Percentiles rank a stretch among this genome's conserved stretches.
phyloP scores from a whole-genome alignment of 2,113 vertebrate species.

The Mugil cephalus region DNA sequence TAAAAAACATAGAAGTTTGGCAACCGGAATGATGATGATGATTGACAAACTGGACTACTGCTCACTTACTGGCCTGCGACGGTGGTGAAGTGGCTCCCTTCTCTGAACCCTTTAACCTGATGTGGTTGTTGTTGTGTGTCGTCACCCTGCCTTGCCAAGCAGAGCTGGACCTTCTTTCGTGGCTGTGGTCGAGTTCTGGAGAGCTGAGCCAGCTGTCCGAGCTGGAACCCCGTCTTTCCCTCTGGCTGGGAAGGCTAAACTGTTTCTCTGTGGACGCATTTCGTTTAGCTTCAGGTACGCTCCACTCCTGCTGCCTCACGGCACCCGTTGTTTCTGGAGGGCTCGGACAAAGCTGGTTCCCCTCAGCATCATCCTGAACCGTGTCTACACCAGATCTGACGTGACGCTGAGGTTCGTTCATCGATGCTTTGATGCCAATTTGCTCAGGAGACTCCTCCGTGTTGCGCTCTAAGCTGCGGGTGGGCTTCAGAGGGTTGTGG shows the following conservation, averaged over 20 bases:
- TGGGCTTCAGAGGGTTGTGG: slow-evolving; percentile 15
- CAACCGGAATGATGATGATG: background rate
- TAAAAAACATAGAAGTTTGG: no score
- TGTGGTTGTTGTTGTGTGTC: slow-evolving; percentile 76
- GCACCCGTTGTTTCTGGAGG: slow-evolving; percentile 14
- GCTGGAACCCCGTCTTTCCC: slow-evolving; percentile 44
- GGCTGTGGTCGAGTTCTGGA: slow-evolving; percentile 46
- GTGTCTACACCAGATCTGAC: slow-evolving; percentile 3
- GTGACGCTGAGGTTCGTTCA: slow-evolving; percentile 30
- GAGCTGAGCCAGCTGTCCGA: slow-evolving; percentile 63
- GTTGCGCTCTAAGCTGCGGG: slow-evolving; percentile 5
- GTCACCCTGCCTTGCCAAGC: slow-evolving; percentile 30
- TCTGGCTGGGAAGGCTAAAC: slow-evolving; percentile 20
- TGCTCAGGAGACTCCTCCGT: slow-evolving; percentile 18
- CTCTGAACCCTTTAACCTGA: slow-evolving; percentile 54
- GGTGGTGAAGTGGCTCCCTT: slow-evolving; percentile 37
- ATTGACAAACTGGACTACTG: background rate
- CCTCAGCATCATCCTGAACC: slow-evolving; percentile 15
- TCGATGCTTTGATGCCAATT: slow-evolving; percentile 23
- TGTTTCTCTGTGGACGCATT: slow-evolving; percentile 29
- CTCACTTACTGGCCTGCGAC: slow-evolving; percentile 65
- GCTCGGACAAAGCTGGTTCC: slow-evolving; percentile 1
- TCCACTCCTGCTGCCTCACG: slow-evolving; percentile 9
- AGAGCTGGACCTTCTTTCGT: slow-evolving; percentile 24
- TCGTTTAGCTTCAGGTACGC: slow-evolving; percentile 7